phyloP scores from a whole-genome alignment of 2,888 invertebrate genomes.

The Sinhomidia bicolor region DNA sequence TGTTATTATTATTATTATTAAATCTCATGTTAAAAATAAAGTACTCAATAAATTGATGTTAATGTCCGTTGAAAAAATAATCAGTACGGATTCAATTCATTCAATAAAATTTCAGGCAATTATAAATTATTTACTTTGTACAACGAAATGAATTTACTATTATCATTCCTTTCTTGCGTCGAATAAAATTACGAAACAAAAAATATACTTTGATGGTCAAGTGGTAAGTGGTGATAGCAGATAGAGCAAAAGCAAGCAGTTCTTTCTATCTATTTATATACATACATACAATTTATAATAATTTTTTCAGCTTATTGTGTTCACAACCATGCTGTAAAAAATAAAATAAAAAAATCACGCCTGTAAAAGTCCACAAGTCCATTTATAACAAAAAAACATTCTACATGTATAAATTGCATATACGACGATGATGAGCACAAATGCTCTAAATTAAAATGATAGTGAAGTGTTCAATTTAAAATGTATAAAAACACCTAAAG shows the following conservation, averaged over 20 bases:
- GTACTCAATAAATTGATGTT: not conserved
- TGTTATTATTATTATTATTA: not conserved
- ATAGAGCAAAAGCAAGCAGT: not conserved
- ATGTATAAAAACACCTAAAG: constrained; percentile 48
- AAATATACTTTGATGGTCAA: constrained; percentile 32
- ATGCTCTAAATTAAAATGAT: constrained; percentile 54
- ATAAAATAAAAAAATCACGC: constrained; percentile 35
- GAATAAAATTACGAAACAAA: constrained; percentile 20
- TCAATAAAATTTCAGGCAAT: not conserved
- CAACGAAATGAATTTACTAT: constrained; percentile 13
- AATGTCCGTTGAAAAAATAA: not conserved
- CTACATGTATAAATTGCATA: not conserved
- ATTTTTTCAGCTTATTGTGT: constrained; percentile 38
- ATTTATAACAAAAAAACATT: not conserved
- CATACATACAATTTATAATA: constrained; percentile 3
- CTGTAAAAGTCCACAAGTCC: constrained; percentile 43
- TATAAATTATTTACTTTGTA: not conserved
- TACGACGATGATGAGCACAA: constrained; percentile 16
- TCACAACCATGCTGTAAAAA: not conserved
- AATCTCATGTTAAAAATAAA: not conserved
- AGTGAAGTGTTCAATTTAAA: constrained; percentile 51
- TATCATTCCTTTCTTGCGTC: not conserved
- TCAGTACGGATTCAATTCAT: not conserved
- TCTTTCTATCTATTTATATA: too few relatives aligned
- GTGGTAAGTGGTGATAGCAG: constrained; percentile 40